Percentiles rank a stretch among this genome's conserved stretches.
Evolutionary conservation across 2,888 invertebrate genomes (phyloP).

Genomic region (Agriotes lineatus): DNA sequence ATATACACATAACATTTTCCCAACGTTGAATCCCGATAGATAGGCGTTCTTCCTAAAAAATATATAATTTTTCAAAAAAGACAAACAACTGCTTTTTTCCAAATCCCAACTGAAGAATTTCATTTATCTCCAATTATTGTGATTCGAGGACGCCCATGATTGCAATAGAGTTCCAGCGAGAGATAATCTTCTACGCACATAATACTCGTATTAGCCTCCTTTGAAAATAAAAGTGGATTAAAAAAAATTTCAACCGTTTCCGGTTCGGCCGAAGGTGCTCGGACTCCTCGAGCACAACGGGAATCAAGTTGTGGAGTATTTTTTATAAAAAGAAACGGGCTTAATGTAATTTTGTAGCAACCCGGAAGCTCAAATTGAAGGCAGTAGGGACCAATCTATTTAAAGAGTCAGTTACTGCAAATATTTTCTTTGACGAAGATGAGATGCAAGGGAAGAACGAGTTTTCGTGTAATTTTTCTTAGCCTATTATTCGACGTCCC

Average conservation of each 20-base stretch:
- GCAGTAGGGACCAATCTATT: constrained; percentile 12
- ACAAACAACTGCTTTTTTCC: no score
- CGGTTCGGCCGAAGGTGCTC: neutral
- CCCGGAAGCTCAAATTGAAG: neutral
- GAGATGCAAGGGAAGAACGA: neutral
- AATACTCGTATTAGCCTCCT: neutral
- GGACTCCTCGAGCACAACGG: neutral
- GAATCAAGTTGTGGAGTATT: neutral
- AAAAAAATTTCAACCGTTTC: neutral
- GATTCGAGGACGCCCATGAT: neutral
- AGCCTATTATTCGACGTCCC: neutral
- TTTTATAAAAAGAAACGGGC: neutral
- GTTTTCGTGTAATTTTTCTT: neutral
- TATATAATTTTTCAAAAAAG: no score
- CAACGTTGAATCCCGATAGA: no score
- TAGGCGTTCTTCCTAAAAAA: no score
- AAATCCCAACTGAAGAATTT: no score
- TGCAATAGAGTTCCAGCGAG: neutral
- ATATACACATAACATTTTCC: no score
- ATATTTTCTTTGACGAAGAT: constrained; percentile 6
- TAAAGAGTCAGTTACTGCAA: constrained; percentile 11
- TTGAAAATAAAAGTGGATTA: neutral
- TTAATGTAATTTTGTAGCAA: constrained; percentile 6
- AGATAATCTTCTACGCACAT: neutral
- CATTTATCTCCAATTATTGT: constrained; percentile 5